These are phyloP conservation scores for Sinosuthora webbiana DNA, from an alignment of 2,113 vertebrate species.

Conservation along the genomic window DNA sequence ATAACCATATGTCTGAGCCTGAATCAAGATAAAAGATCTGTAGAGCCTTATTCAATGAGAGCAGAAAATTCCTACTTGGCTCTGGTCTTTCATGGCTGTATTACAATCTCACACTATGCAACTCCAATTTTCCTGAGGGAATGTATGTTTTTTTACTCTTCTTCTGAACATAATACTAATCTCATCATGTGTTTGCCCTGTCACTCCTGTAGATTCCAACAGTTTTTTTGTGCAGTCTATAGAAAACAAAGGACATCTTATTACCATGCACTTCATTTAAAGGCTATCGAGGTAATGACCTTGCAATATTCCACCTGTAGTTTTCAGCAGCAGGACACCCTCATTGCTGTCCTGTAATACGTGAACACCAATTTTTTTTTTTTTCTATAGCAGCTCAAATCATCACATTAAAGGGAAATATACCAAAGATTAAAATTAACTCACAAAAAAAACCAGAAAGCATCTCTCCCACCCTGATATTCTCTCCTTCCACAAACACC, in stretches of 20 bases:
- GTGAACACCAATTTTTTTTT: neutral
- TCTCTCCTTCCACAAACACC: neutral
- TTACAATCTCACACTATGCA: neutral
- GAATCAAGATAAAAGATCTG: neutral
- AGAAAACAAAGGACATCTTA: constrained; percentile 4
- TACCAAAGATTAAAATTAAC: neutral
- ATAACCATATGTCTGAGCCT: neutral
- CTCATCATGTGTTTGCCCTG: neutral
- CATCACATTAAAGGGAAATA: neutral
- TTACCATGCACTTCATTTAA: neutral
- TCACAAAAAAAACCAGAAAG: neutral
- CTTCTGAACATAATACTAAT: neutral
- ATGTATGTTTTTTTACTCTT: neutral
- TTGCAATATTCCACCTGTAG: neutral
- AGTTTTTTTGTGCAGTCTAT: neutral
- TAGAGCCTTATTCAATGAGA: neutral
- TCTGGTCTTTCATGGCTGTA: constrained; percentile 20
- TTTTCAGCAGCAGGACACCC: constrained; percentile 35
- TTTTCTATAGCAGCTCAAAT: neutral
- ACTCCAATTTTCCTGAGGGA: constrained; percentile 15
- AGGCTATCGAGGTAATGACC: constrained; percentile 33
- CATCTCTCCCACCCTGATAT: neutral
- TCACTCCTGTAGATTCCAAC: neutral
- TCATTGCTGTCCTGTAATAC: constrained; percentile 31
- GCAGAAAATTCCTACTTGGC: constrained; percentile 30